Base-by-base conservation (phyloP, 2,888 invertebrate species). In the Epistrophe grossulariae region DNA sequence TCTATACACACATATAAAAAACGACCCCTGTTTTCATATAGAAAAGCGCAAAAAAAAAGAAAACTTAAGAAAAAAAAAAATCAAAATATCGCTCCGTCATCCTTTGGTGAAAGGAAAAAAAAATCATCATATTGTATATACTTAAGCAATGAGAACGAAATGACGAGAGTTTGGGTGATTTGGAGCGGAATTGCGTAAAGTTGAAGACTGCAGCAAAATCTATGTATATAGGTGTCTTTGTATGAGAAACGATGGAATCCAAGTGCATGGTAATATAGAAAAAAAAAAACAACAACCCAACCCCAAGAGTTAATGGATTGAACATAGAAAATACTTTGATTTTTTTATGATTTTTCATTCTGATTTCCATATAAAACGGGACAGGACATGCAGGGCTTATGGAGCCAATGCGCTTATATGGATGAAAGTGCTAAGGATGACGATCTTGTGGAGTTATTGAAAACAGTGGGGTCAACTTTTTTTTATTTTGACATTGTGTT, bases 291-390 rank as follows among this genome's bases (percentile, higher is more conserved):
- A 35, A 0, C n/a, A 31, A 60, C 38, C 17, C 48, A n/a, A 45
- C 48, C 17, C 79, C 62, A 71, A 64, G 84, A 73, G 57, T 84
- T 79, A 84, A 79, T 79, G 79, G 84, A 84, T 84, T 84, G 79
- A 84, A 84, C 74, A 71, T 35, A 40, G 62, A 70, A 71, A 79
- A 59, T 71, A 70, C 64, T 79, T 79, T 84, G 60, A 60, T 68
- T 70, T 31, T 31, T 60, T 77, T 48, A 59, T 70, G 68, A 59
- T 66, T 77, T 76, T 71, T 35, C 43, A 57, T 40, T 10, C 64
- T 73, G 59, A 35, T 64, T 52, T 70, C 35, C 24, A 17, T 66
- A 78, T 66, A 78, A 60, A 19, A 17, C 24, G 50, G 19, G 28
- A 4, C 19, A 60, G 59, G 31, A 60, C 60, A 38, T 2, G 0